Percentiles rank a stretch among this genome's conserved stretches.
phyloP scores from a whole-genome alignment of 2,888 invertebrate genomes.

The Scaptomyza caliginosa region DNA sequence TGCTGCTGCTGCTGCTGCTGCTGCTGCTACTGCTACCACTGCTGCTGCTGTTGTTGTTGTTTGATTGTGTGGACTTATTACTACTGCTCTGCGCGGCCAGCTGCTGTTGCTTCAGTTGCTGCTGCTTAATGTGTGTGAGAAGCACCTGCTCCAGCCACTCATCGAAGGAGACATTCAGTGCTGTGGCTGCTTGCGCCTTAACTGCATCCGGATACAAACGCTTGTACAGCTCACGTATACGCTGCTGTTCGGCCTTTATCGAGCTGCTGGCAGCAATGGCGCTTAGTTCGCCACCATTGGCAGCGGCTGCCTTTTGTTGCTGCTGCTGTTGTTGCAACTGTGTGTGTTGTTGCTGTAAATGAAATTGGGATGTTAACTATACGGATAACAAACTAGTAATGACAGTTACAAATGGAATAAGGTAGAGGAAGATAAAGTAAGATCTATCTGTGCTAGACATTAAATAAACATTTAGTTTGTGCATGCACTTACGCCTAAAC shows the following conservation, averaged over 20 bases:
- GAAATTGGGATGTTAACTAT: constrained; percentile 1
- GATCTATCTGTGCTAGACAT: too few relatives aligned
- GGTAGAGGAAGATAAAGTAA: too few relatives aligned
- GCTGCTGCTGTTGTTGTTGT: constrained; percentile 68
- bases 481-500: constrained; percentile 83
- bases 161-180: constrained; percentile 81
- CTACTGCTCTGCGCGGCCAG: constrained; percentile 66
- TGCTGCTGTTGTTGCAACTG: constrained; percentile 60
- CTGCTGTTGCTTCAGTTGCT: constrained; percentile 50
- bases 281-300: constrained; percentile 34
- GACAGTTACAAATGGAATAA: too few relatives aligned
- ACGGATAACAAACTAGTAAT: background rate
- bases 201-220: constrained; percentile 83
- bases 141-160: constrained; percentile 83
- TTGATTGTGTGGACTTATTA: constrained; percentile 81
- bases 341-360: constrained; percentile 75
- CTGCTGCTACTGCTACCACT: constrained; percentile 64
- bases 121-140: constrained; percentile 79
- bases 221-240: constrained; percentile 81
- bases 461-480: constrained; percentile 5
- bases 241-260: constrained; percentile 75
- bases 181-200: constrained; percentile 74
- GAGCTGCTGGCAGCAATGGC: constrained; percentile 39
- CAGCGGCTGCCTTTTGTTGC: constrained; percentile 40
- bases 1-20: constrained; percentile 65